phyloP scores from a whole-genome alignment of 2,113 vertebrate species.

The human region GRCh38 chr4:81211501-81212000 shows the following conservation, averaged over 20 bases:
- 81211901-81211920: background rate
- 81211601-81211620: background rate
- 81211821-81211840: conserved; percentile 28
- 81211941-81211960: background rate
- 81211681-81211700: background rate
- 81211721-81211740: background rate
- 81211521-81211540: conserved; percentile 11
- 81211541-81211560: conserved; percentile 25
- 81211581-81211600: background rate
- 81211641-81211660: background rate
- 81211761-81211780: conserved; percentile 18
- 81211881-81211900: background rate
- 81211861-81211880: background rate
- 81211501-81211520: background rate
- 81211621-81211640: background rate
- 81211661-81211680: background rate
- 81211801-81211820: background rate
- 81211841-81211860: conserved; percentile 31
- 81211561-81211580: conserved; percentile 31
- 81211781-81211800: background rate
- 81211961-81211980: background rate
- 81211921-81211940: background rate
- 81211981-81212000: conserved; percentile 38
- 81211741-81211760: background rate
- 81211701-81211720: background rate